Percentiles rank a stretch among this genome's conserved stretches.
Conservation (phyloP, 2,797 vertebrate species). For the Alfaro cultratus region DNA sequence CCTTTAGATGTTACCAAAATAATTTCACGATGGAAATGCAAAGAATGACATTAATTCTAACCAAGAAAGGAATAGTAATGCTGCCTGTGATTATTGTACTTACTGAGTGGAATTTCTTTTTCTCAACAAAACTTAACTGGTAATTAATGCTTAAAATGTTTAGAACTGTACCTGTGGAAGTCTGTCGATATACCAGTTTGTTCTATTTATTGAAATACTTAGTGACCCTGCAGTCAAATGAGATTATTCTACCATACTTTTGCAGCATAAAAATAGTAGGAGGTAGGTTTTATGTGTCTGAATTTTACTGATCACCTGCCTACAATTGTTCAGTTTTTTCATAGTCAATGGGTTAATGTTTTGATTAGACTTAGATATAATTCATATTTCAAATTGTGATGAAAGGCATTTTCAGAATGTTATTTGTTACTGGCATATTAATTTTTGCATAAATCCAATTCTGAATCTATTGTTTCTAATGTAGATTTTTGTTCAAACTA, state of each 20-base stretch:
- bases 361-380: neutral
- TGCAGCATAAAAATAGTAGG: neutral
- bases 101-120: neutral
- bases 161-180: neutral
- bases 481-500: neutral
- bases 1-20: neutral
- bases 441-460: conserved; percentile 4
- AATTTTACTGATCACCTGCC: neutral
- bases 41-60: neutral
- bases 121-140: neutral
- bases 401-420: neutral
- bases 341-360: neutral
- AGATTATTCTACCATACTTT: neutral
- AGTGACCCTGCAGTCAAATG: neutral
- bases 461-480: conserved; percentile 9
- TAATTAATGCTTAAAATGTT: neutral
- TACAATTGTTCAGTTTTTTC: neutral
- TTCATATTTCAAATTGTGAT: neutral
- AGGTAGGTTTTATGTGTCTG: neutral
- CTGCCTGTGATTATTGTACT: neutral
- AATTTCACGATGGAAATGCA: neutral
- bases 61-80: neutral
- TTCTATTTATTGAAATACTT: conserved; percentile 1
- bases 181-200: neutral
- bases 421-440: neutral